Evolutionary conservation across 2,888 invertebrate genomes (phyloP).

Genomic region (Galerucella calmariensis): DNA sequence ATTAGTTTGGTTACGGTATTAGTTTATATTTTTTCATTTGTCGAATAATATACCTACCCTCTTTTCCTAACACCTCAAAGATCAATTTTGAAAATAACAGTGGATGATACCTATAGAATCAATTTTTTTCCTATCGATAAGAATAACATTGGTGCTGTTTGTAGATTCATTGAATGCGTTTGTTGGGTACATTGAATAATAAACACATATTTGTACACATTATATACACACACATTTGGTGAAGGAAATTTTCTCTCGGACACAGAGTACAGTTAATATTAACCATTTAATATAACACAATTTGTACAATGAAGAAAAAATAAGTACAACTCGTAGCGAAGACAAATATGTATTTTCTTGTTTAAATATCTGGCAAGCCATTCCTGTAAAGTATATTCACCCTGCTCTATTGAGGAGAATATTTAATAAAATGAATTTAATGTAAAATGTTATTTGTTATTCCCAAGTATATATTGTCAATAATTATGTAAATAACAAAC

Average conservation of each 20-base stretch:
- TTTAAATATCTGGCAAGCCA: conserved; percentile 26
- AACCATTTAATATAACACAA: conserved; percentile 69
- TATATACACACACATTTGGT: conserved; percentile 35
- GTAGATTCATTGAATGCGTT: conserved; percentile 52
- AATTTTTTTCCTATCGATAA: conserved; percentile 25
- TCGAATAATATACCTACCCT: too few species aligned
- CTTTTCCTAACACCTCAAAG: too few species aligned
- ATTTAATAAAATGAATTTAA: not conserved
- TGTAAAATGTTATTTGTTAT: not conserved
- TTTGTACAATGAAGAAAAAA: conserved; percentile 75
- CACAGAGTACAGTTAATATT: conserved; percentile 57
- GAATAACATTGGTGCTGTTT: conserved; percentile 48
- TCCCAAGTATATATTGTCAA: too few species aligned
- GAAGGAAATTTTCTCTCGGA: conserved; percentile 49
- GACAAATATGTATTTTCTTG: conserved; percentile 64
- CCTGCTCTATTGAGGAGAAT: not conserved
- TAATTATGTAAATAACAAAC: too few species aligned
- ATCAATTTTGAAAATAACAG: not conserved
- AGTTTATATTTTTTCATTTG: too few species aligned
- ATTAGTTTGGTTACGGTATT: too few species aligned
- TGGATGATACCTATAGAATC: conserved; percentile 12
- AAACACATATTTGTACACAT: conserved; percentile 57
- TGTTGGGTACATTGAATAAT: conserved; percentile 45
- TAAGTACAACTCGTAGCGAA: conserved; percentile 79
- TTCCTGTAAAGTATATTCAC: not conserved